Evolutionary conservation across 2,888 invertebrate genomes (phyloP), one percentile per base, ranked within the genome.

Genomic region (Sesamia inferens): DNA sequence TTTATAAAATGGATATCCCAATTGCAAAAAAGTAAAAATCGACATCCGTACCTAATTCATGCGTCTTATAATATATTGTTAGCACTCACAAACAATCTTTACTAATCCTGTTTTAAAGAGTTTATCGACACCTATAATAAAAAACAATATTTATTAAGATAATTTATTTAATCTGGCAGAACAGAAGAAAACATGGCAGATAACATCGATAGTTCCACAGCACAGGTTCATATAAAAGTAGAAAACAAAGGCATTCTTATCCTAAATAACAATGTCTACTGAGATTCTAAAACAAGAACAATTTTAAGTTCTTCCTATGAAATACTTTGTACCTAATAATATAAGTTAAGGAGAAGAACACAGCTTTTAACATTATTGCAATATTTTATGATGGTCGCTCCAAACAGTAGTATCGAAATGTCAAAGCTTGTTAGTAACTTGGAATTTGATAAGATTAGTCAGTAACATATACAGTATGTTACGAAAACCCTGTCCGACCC

Each of bases 161-260:
- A 76, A 69, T 85, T 86, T 85, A 85, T 85, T 85, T 39, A 79
- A 72, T 81, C 82, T 71, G 75, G 61, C 57, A 72, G 57, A 58
- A 79, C 74, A 81, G 70, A 74, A 76, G 48, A 68, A 48, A 72
- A 66, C 39, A 55, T 78, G 54, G 71, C 62, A 48, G 22, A 31
- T 22, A 51, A 61, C 24, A 64, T 42, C 42, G 57, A 39, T 48
- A 65, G 55, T 47, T 55, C 64, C 68, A 71, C 64, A 39, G 57
- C 51, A 68, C 13, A 71, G 14, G 19, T 55, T 47, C 55, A 67
- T 62, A 66, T 54, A 81, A 81, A 77, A 76, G 66, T 71, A 82
- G 44, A 68, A 75, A 79, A 68, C 71, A 54, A 74, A 78, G 64
- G 58, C n/a, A 4, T 11, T 57, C 74, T 76, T 78, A 79, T 61